phyloP scores from a whole-genome alignment of 2,888 invertebrate species.

The Dimorphilus gyrociliatus region DNA sequence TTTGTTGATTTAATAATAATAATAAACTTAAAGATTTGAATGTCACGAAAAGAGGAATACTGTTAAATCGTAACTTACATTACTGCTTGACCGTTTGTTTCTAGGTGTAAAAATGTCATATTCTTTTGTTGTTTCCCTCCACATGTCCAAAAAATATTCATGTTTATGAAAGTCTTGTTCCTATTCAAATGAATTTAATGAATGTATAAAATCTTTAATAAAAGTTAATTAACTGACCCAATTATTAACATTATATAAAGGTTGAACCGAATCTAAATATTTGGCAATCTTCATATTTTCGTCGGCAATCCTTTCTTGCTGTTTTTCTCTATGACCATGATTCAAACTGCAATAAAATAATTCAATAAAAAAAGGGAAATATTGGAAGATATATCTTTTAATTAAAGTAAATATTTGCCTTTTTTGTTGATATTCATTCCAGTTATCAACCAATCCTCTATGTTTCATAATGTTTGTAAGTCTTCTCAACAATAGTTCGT shows the following conservation, averaged over 20 bases:
- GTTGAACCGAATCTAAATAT: constrained; percentile 18
- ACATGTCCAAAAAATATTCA: constrained; percentile 14
- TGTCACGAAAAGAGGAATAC: no score
- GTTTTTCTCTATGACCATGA: constrained; percentile 13
- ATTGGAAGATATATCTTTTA: not conserved
- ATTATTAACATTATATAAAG: constrained; percentile 15
- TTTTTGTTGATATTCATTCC: constrained; percentile 22
- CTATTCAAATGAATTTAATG: no score
- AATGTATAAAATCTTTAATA: no score
- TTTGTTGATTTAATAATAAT: no score
- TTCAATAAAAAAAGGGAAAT: not conserved
- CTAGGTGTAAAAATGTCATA: no score
- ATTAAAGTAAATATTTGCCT: constrained; percentile 11
- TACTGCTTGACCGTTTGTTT: constrained; percentile 2
- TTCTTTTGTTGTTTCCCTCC: constrained; percentile 19
- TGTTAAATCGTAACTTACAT: no score
- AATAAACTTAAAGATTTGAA: no score
- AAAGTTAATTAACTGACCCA: constrained; percentile 16
- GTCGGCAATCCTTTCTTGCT: constrained; percentile 17
- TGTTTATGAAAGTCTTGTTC: constrained; percentile 21
- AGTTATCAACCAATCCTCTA: constrained; percentile 21
- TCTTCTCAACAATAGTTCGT: constrained; percentile 23
- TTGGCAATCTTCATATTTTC: constrained; percentile 25
- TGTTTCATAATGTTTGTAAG: constrained; percentile 26
- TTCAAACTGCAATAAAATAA: constrained; percentile 19